phyloP scores from a whole-genome alignment of 1,140 invertebrate genomes.

The Euglossa dilemma region DNA sequence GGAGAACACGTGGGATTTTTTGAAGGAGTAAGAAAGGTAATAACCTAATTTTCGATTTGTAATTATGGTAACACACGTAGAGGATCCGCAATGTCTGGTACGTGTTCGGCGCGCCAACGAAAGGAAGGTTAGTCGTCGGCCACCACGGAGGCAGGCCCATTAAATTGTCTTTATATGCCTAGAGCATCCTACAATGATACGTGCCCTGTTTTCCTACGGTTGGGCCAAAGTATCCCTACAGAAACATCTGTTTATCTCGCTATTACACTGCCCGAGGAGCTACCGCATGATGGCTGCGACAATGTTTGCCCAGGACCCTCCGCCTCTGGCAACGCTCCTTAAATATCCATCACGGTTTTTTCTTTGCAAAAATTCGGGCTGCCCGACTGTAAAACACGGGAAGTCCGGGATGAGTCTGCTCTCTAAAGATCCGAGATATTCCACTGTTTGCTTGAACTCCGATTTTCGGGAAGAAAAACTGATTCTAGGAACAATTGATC shows the following conservation, averaged over 20 bases:
- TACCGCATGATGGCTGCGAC: constrained; percentile 26
- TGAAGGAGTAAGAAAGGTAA: neutral
- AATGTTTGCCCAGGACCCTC: constrained; percentile 53
- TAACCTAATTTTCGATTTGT: neutral
- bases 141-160: constrained; percentile 5
- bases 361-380: constrained; percentile 16
- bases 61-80: constrained; percentile 10
- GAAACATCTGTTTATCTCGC: constrained; percentile 40
- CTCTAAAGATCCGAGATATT: neutral
- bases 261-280: constrained; percentile 38
- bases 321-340: constrained; percentile 35
- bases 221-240: constrained; percentile 44
- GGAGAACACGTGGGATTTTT: too few relatives aligned
- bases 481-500: too few relatives aligned
- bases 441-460: too few relatives aligned
- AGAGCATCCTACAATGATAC: constrained; percentile 45
- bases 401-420: neutral
- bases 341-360: constrained; percentile 40
- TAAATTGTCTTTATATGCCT: constrained; percentile 52
- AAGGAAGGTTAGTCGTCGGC: neutral
- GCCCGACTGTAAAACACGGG: neutral
- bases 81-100: neutral
- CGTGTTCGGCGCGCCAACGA: neutral
- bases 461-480: neutral
- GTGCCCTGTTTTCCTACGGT: constrained; percentile 41